Conservation (phyloP, 1,140 invertebrate species). For the Drosophila parvula region DNA sequence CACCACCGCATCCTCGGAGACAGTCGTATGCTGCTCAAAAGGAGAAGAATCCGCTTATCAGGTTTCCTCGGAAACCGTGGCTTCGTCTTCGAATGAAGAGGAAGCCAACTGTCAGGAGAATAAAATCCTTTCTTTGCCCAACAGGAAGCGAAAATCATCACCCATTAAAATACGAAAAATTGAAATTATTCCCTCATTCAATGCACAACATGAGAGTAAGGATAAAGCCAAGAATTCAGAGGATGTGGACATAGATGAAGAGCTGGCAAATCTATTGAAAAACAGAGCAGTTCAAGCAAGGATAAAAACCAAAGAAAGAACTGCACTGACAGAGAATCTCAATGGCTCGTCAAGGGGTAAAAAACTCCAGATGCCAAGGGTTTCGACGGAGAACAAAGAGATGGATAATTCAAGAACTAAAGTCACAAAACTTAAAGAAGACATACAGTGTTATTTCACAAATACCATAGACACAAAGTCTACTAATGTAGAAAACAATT, state of each 20-base stretch:
- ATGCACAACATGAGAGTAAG: neutral
- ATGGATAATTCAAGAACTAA: neutral
- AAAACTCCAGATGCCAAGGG: neutral
- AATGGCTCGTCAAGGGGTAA: neutral
- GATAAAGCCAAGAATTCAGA: neutral
- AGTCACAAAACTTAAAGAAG: neutral
- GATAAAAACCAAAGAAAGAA: neutral
- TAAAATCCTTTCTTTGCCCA: neutral
- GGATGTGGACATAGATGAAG: neutral
- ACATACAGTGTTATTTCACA: neutral
- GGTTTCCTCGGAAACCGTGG: too few relatives aligned
- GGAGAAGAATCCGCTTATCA: neutral
- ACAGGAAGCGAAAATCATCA: neutral
- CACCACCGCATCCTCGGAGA: conserved; percentile 5
- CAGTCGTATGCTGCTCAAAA: neutral
- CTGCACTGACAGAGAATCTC: neutral
- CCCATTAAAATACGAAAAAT: conserved; percentile 29
- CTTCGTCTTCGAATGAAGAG: neutral
- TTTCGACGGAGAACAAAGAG: neutral
- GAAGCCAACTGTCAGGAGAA: neutral
- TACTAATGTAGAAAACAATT: neutral
- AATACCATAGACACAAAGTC: neutral
- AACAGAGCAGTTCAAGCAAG: neutral
- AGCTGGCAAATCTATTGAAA: neutral
- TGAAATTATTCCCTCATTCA: conserved; percentile 34